These are phyloP conservation scores for Nesometra sesokonis DNA, from an alignment of 35 echinoderm and acorn worm species.

Conservation along the genomic window DNA sequence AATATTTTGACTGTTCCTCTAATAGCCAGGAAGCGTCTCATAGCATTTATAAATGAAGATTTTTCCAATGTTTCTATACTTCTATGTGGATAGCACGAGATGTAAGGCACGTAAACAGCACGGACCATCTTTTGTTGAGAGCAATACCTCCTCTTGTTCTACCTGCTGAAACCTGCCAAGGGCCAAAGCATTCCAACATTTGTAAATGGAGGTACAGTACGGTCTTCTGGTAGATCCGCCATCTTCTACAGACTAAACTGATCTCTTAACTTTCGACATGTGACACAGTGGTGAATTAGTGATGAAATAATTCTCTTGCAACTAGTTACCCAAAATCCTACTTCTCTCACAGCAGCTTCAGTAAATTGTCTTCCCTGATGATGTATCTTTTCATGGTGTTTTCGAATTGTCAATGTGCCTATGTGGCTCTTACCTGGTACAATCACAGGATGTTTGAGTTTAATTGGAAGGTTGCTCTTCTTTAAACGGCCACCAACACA, in stretches of 20 bases:
- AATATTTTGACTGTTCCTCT: constrained; percentile 10
- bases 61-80: neutral
- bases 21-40: neutral
- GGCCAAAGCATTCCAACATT: constrained; percentile 12
- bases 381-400: constrained; percentile 13
- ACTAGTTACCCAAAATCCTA: constrained; percentile 28
- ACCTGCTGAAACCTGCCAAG: neutral
- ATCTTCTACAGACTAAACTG: neutral
- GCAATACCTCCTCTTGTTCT: constrained; percentile 20
- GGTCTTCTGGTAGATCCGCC: no score
- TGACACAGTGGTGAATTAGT: constrained; percentile 19
- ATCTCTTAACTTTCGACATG: constrained; percentile 33
- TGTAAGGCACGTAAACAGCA: constrained; percentile 13
- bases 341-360: neutral
- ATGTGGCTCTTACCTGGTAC: neutral
- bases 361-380: constrained; percentile 41
- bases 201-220: neutral
- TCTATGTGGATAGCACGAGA: constrained; percentile 23
- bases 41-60: constrained; percentile 24
- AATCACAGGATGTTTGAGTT: neutral
- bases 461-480: neutral
- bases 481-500: neutral
- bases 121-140: constrained; percentile 15
- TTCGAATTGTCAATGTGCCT: neutral
- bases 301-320: constrained; percentile 20